Evolutionary conservation across 2,113 vertebrate species (phyloP), one percentile per base, ranked within the genome.

Genomic region (Eupsittula cactorum): DNA sequence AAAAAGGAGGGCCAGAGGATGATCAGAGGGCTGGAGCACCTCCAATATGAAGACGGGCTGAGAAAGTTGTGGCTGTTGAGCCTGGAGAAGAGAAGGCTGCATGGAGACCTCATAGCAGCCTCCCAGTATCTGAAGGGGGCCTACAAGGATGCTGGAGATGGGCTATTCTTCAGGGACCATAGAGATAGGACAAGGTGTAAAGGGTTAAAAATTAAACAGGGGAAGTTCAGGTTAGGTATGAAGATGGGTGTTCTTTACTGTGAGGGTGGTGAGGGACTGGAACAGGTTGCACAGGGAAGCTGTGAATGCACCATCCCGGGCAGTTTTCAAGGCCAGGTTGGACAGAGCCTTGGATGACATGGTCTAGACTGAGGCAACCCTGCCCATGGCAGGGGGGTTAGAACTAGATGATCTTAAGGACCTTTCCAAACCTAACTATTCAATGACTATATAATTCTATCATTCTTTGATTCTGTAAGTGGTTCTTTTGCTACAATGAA

Each of bases 211-310:
- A 9, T 59, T n/a, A n/a, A 23, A n/a, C 19, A 14, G 20, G 13
- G 12, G 19, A n/a, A 59, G 20, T 23, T n/a, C 20, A 59, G 31
- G 13, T n/a, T 21, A 20, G 13, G 9, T n/a, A 21, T 21, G 9
- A n/a, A 17, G 55, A 57, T 6, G 33, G 23, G 23, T 44, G 55
- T n/a, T 59, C 33, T n/a, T 57, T 59, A 59, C 33, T 23, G 55
- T n/a, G 13, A 59, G 13, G 8, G 33, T 21, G 13, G 13, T 59
- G 55, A 59, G 20, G 13, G 9, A 23, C 33, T n/a, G 55, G 55
- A n/a, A n/a, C 2, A 1, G 55, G 2, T n/a, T 59, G 20, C 33
- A 3, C 8, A n/a, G 8, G 8, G 33, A 14, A 15, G 55, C 10
- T 14, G 19, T 59, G 13, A 59, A 23, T 59, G 33, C 13, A n/a